These are phyloP conservation scores for Cyphomyrmex costatus DNA, from an alignment of 1,140 invertebrate genomes.

Conservation along the genomic window DNA sequence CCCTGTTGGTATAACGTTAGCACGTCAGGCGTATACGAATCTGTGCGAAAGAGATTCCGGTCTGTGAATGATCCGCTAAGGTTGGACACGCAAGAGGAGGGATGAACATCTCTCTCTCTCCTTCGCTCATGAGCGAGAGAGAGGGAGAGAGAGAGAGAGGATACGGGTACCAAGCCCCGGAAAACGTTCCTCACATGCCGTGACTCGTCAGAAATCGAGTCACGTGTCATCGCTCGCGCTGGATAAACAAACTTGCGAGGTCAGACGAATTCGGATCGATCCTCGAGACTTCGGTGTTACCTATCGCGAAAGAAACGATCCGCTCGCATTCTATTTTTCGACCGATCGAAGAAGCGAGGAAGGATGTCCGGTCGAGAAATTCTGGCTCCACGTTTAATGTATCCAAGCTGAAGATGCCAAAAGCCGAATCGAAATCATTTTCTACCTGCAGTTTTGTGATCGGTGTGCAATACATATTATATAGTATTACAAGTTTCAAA, in stretches of 20 bases:
- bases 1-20: conserved; percentile 5
- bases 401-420: not conserved
- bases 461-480: not conserved
- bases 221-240: conserved; percentile 59
- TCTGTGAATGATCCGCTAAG: conserved; percentile 73
- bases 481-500: not conserved
- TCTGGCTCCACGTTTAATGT: not conserved
- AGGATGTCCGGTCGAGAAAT: not conserved
- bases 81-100: conserved; percentile 40
- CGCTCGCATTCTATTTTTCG: not conserved
- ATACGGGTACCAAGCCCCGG: conserved; percentile 55
- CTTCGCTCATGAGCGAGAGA: not conserved
- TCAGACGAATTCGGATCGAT: conserved; percentile 54
- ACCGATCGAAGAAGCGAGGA: not conserved
- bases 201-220: conserved; percentile 42
- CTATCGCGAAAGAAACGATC: conserved; percentile 33
- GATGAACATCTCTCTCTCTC: conserved; percentile 19
- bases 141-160: conserved; percentile 46
- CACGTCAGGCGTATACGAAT: conserved; percentile 9
- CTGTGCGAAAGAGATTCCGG: conserved; percentile 49
- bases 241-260: conserved; percentile 36
- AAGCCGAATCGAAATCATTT: not conserved
- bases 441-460: not conserved
- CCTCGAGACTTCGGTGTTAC: conserved; percentile 25
- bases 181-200: conserved; percentile 39